Percentiles rank a stretch among this genome's conserved stretches.
phyloP scores from a whole-genome alignment of 2,888 invertebrate species.

The Branchellion lobata region DNA sequence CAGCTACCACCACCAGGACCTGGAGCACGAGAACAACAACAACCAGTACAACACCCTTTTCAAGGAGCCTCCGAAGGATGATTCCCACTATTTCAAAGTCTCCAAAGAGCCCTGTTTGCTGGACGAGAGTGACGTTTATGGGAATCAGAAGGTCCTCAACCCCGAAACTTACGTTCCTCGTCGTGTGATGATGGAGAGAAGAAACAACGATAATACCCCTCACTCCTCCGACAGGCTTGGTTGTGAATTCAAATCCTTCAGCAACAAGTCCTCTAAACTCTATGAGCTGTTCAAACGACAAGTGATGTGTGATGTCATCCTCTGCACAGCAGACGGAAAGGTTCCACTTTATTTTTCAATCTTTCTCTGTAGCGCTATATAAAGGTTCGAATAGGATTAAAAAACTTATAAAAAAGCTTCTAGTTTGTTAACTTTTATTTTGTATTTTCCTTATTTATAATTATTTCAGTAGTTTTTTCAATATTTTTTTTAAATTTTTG shows the following conservation, averaged over 20 bases:
- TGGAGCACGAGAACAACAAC: background rate
- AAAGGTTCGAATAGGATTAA: too few relatives aligned
- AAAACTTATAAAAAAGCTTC: too few relatives aligned
- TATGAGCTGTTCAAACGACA: slow-evolving; percentile 35
- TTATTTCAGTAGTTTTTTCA: too few relatives aligned
- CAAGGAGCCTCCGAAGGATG: too few relatives aligned
- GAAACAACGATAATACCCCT: background rate
- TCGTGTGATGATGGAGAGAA: background rate
- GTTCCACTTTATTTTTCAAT: too few relatives aligned
- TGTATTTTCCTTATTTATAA: too few relatives aligned
- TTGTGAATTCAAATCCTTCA: background rate
- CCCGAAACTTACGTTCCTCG: slow-evolving; percentile 6
- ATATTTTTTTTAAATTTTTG: too few relatives aligned
- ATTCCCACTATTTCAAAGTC: background rate
- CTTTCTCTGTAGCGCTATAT: too few relatives aligned
- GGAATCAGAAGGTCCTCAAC: background rate
- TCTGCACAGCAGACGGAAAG: slow-evolving; percentile 28
- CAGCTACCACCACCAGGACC: background rate
- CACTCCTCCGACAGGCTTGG: background rate
- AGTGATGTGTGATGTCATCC: slow-evolving; percentile 35
- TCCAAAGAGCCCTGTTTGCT: background rate
- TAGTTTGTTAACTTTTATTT: too few relatives aligned
- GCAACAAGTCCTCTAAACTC: slow-evolving; percentile 15
- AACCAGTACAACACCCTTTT: background rate
- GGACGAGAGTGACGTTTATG: background rate